Percentiles rank a stretch among this genome's conserved stretches.
These are phyloP conservation scores for Syrmaticus mikado DNA, from an alignment of 2,113 vertebrate species.

Conservation along the genomic window DNA sequence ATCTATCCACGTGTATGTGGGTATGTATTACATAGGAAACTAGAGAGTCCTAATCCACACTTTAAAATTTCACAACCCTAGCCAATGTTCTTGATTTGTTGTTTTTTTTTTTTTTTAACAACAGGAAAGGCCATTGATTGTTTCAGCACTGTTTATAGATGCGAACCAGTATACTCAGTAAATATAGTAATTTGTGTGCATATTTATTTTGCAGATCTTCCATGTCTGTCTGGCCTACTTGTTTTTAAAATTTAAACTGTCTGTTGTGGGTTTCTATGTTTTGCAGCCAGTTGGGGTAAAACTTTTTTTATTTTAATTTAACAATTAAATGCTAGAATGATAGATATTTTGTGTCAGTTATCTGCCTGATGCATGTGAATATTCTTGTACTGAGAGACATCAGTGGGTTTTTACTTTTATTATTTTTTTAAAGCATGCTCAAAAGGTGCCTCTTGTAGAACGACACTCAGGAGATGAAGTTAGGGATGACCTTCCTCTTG, in stretches of 20 bases:
- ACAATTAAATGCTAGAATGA: background rate
- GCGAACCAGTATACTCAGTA: background rate
- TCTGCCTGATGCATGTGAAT: background rate
- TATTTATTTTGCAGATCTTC: background rate
- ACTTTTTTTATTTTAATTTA: background rate
- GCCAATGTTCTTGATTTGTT: background rate
- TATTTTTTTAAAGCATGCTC: background rate
- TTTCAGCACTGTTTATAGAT: background rate
- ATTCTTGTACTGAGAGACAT: background rate
- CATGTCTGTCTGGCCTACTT: background rate
- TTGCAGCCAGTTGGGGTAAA: background rate
- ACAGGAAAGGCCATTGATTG: background rate
- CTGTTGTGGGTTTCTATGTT: background rate
- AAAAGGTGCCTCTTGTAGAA: constrained; percentile 78
- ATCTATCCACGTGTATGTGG: background rate
- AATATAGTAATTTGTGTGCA: background rate
- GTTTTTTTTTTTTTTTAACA: background rate
- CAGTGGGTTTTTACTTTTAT: background rate
- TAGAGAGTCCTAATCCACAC: background rate
- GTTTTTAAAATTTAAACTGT: background rate
- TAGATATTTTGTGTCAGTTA: background rate
- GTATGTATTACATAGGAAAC: background rate
- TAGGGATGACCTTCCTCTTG: background rate
- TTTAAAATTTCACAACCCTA: background rate
- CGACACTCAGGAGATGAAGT: constrained; percentile 73